Base-by-base conservation (phyloP, 2,888 invertebrate genomes). In the Rambutsinella grinnellia region DNA sequence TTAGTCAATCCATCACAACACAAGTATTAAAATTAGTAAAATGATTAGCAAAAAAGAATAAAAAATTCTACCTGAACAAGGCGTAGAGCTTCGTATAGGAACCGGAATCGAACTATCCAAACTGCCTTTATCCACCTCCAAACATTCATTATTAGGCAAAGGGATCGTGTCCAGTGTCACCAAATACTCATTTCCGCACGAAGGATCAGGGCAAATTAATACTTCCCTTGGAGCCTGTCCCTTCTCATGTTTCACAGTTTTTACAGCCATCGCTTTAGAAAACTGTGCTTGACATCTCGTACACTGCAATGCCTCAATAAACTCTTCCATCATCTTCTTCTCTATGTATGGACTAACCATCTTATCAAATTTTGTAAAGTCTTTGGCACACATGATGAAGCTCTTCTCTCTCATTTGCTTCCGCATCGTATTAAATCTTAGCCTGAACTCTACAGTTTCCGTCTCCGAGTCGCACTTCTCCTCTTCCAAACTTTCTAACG, bases 271-370 rank as follows among this genome's bases (percentile, higher is more conserved):
- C 2, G 75, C 75, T 58, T 54, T 65, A 0, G 82, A 82, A 76
- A 83, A 83, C 62, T 82, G 80, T n/a, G 80, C 81, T 23, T 80
- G 76, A 53, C 83, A 83, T 51, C 82, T 77, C 3, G 81, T 70
- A 62, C 84, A 84, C 57, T 82, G 84, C 65, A 82, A 75, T 10
- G 81, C 82, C 44, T 84, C 84, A 17, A 80, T 65, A 68, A 84
- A 84, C 61, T 84, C 84, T 69, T 82, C 70, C 67, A 82, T 69
- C n/a, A 77, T 78, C 21, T 61, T 78, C 56, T 68, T 76, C 62
- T 82, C 81, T 24, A 84, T 67, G 66, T 66, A 83, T 6, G 81
- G 81, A 44, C 76, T 77, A 2, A 79, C 76, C n/a, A 79, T 24
- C 61, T 82, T 80, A 24, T 82, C 77, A 67, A 84, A 82, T 26